Base-by-base conservation (phyloP, 2,888 invertebrate species). In the Thymelicus lineola region DNA sequence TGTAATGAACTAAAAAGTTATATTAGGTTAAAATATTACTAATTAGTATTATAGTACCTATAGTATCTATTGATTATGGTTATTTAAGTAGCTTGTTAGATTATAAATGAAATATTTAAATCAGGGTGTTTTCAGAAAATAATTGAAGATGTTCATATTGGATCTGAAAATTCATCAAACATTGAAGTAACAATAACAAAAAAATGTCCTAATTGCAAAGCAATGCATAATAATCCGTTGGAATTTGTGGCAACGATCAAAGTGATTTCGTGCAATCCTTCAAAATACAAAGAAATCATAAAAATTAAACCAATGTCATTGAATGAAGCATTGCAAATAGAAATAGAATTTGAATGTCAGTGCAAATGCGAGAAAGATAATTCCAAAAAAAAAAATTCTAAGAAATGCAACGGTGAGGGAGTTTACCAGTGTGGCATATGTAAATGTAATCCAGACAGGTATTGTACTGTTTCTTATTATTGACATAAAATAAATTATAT, bases 281-380 rank as follows among this genome's bases (percentile, higher is more conserved):
- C 48, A 35, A 38, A 59, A 12, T 7, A 6, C 7, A 70, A 58
- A 9, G 70, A 70, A 46, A 38, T 42, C n/a, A 50, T 81, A 42
- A 72, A 61, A 6, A 71, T 84, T 5, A 71, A 72, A 3, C 96
- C 97, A 0, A 94, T 95, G 10, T 96, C 96, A 12, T 83, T 97
- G 9, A 93, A 95, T 53, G 97, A 97, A 79, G 94, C 93, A 71
- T 86, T 98, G 15, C 88, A 82, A 0, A 90, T 98, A 42, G 94
- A 96, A 60, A 82, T 98, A 55, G 95, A 96, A 72, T 93, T 96
- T n/a, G 86, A 95, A 45, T 98, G 97, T 79, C 95, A 95, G 70
- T 98, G 97, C 84, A 92, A 95, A 36, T 98, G 97, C 69, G 84
- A 92, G 77, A 75, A 79, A 75, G 80, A 82, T 55, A 42, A 42